Base-by-base conservation (phyloP, 2,113 vertebrate genomes). In the Leiothrix lutea region DNA sequence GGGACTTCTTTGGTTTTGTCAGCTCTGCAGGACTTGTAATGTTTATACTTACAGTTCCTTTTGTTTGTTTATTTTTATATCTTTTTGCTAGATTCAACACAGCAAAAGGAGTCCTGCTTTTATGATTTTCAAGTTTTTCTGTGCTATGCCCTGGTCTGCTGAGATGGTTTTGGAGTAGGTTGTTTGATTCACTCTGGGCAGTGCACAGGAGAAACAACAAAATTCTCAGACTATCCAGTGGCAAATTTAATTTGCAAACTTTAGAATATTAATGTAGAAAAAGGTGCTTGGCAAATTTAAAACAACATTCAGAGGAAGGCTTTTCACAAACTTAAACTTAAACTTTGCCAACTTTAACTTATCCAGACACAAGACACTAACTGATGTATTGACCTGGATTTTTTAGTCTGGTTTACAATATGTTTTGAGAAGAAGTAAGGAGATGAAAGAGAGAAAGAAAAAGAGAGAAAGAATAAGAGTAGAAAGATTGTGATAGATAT, bases 131-230 rank as follows among this genome's bases (percentile, higher is more conserved):
- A 86, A 24, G 9, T 23, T 64, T 67, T 53, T 66, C 5, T 8
- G 5, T 58, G 50, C 53, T 54, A 33, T 38, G 57, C 5, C 28
- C n/a, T 73, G 28, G 11, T n/a, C 28, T 73, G n/a, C 12, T 64
- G 28, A 38, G 28, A 18, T 26, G 8, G 19, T 64, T 56, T 64
- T 0, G 0, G 28, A 14, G 11, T 19, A 38, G 14, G n/a, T 38
- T 73, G 33, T 28, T 73, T 64, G 18, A 84, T 47, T 64, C 23
- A 54, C 26, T 45, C 33, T 33, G 33, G 6, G 11, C 14, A 38
- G 7, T n/a, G 23, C 58, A 64, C 14, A 2, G 3, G 19, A 54
- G n/a, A 64, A 64, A 33, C 17, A 54, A 38, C 26, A 47, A n/a
- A 62, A 73, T 38, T 47, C n/a, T 54, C n/a, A 47, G 18, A 25